A percentile compares a stretch with the other conserved stretches of the same genome.
phyloP scores from a whole-genome alignment of 2,113 vertebrate genomes.

The Pristiophorus japonicus region DNA sequence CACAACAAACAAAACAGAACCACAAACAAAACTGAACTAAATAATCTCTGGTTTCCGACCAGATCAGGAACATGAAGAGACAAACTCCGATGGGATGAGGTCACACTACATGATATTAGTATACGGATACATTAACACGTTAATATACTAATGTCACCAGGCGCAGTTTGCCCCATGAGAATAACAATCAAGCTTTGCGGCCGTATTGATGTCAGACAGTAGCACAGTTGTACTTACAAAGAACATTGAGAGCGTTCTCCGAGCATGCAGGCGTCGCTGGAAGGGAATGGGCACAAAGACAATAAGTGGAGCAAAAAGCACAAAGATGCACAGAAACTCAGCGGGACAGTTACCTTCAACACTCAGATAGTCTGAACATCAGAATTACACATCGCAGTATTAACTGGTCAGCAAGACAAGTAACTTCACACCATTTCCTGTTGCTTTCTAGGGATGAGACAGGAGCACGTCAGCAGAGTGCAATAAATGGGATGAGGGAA shows the following conservation, averaged over 20 bases:
- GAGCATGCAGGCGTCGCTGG: conserved; percentile 82
- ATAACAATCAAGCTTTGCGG: background rate
- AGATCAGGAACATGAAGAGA: background rate
- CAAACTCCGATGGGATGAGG: background rate
- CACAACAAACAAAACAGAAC: background rate
- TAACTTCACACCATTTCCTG: background rate
- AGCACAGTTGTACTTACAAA: conserved; percentile 76
- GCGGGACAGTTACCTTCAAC: background rate
- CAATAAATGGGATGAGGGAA: background rate
- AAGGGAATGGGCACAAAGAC: conserved; percentile 40
- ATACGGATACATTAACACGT: conserved; percentile 36
- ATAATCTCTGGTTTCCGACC: background rate
- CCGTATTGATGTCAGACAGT: background rate
- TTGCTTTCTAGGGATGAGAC: background rate
- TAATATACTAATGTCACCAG: background rate
- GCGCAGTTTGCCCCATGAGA: background rate
- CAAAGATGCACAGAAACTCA: conserved; percentile 42
- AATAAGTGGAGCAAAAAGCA: conserved; percentile 47
- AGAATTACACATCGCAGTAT: background rate
- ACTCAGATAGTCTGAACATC: background rate
- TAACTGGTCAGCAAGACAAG: background rate
- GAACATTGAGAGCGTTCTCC: conserved; percentile 94
- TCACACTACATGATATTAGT: background rate
- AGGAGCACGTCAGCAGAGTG: background rate
- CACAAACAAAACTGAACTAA: background rate